These are phyloP conservation scores for Tokudaia tokunoshimensis DNA, from an alignment of 2,797 vertebrate species.

Conservation along the genomic window DNA sequence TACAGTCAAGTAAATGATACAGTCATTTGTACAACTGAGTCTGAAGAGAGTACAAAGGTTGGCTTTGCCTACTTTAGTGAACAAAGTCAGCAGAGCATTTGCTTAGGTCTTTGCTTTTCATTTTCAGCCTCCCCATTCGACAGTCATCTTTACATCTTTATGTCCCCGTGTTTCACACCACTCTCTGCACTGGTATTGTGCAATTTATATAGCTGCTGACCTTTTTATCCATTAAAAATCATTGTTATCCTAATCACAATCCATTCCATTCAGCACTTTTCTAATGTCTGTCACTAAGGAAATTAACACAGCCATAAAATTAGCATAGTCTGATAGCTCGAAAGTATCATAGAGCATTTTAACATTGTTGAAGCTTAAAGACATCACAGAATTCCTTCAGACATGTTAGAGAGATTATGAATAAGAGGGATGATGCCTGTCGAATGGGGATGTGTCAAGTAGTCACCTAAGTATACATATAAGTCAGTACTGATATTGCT, in stretches of 20 bases:
- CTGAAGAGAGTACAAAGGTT: background rate
- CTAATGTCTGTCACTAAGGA: slow-evolving; percentile 69
- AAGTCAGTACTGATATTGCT: background rate
- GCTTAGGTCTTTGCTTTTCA: background rate
- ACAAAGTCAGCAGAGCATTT: background rate
- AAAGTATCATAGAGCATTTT: slow-evolving; percentile 44
- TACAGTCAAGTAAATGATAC: background rate
- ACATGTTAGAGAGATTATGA: slow-evolving; percentile 1
- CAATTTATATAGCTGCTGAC: slow-evolving; percentile 40
- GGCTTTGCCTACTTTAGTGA: background rate
- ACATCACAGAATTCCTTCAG: background rate
- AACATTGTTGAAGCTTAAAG: slow-evolving; percentile 22
- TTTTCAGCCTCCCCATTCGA: background rate
- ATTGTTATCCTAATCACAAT: slow-evolving; percentile 66
- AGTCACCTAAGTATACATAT: background rate
- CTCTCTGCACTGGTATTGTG: background rate
- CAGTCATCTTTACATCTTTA: background rate
- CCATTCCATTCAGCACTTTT: slow-evolving; percentile 63
- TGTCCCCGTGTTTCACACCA: background rate
- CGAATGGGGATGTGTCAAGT: background rate
- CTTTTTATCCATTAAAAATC: slow-evolving; percentile 65
- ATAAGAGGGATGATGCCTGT: background rate
- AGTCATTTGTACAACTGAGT: background rate
- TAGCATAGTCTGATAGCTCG: slow-evolving; percentile 69
- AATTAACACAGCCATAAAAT: slow-evolving; percentile 74